Conservation (phyloP, 1,140 invertebrate species). For the Heliconius nattereri region DNA sequence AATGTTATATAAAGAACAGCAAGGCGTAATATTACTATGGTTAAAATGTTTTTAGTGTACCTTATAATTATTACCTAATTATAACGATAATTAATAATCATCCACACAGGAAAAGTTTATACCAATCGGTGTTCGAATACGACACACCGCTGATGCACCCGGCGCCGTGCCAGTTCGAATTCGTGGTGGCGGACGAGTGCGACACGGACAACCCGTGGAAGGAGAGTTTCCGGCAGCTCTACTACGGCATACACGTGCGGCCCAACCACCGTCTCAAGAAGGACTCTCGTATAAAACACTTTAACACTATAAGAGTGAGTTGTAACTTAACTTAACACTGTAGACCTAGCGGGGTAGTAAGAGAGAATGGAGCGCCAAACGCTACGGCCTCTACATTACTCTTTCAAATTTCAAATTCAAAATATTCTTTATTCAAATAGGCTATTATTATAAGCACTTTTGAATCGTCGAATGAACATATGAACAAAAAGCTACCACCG, state of each 20-base stretch:
- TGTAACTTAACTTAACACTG: neutral
- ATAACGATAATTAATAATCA: neutral
- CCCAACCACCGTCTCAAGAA: constrained; percentile 87
- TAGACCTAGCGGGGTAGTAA: too few species aligned
- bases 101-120: constrained; percentile 91
- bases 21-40: too few species aligned
- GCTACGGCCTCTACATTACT: too few species aligned
- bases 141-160: constrained; percentile 96
- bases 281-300: constrained; percentile 90
- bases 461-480: too few species aligned
- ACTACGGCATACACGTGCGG: constrained; percentile 97
- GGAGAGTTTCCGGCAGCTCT: constrained; percentile 97
- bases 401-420: too few species aligned
- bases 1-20: too few species aligned
- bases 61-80: too few species aligned
- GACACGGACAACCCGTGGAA: constrained; percentile 98
- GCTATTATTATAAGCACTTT: too few species aligned
- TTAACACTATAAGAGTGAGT: constrained; percentile 92
- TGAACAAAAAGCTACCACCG: too few species aligned
- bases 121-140: constrained; percentile 98
- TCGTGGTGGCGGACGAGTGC: constrained; percentile 93
- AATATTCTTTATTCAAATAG: too few species aligned
- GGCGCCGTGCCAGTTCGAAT: constrained; percentile 94
- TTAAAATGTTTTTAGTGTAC: too few species aligned
- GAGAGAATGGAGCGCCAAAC: too few species aligned